These are phyloP conservation scores for Pterobdella sp. DNA, from an alignment of 2,888 invertebrate species.

Conservation along the genomic window DNA sequence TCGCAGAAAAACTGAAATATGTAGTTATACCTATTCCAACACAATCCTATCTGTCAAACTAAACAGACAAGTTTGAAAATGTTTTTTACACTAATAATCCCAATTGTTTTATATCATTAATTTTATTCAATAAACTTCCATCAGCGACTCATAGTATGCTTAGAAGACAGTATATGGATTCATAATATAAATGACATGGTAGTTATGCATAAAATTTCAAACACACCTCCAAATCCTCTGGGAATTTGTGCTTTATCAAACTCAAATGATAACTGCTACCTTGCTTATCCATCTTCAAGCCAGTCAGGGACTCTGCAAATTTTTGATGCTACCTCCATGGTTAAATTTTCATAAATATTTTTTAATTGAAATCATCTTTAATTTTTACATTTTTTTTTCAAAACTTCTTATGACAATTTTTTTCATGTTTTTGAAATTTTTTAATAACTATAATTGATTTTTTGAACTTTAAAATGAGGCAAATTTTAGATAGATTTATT, in stretches of 20 bases:
- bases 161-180: slow-evolving; percentile 93
- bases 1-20: slow-evolving; percentile 93
- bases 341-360: no score
- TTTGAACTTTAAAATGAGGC: no score
- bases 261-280: slow-evolving; percentile 78
- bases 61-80: slow-evolving; percentile 67
- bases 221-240: slow-evolving; percentile 87
- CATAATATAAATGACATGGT: slow-evolving; percentile 97
- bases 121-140: no score
- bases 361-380: no score
- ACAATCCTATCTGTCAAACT: slow-evolving; percentile 89
- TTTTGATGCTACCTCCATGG: slow-evolving; percentile 82
- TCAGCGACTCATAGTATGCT: slow-evolving; percentile 85
- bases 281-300: slow-evolving; percentile 93
- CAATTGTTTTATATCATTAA: background rate
- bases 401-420: no score
- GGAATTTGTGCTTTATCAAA: slow-evolving; percentile 86
- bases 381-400: no score
- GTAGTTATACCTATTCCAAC: slow-evolving; percentile 89
- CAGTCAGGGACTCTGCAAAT: slow-evolving; percentile 89
- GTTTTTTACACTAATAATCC: background rate
- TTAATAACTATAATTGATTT: no score
- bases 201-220: slow-evolving; percentile 91
- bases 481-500: no score
- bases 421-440: no score